Percentiles rank a stretch among this genome's conserved stretches.
These are phyloP conservation scores for Naja naja DNA, from an alignment of 2,113 vertebrate species.

Conservation along the genomic window DNA sequence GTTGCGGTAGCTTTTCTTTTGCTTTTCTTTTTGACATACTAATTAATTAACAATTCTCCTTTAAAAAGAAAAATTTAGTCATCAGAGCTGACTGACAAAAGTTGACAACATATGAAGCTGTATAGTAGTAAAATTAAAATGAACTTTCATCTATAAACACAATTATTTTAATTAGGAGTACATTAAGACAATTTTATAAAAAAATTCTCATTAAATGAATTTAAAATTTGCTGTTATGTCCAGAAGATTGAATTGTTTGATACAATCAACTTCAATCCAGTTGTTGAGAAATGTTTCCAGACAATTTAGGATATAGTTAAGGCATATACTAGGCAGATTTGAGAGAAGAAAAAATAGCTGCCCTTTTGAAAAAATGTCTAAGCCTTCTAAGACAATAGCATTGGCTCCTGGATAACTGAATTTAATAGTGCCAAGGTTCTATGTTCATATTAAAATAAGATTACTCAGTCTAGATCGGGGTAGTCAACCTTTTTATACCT, in stretches of 20 bases:
- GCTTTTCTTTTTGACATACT: background rate
- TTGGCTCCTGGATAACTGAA: background rate
- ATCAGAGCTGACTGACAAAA: background rate
- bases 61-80: background rate
- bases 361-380: background rate
- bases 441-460: conserved; percentile 2
- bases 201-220: background rate
- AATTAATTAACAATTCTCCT: background rate
- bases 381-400: background rate
- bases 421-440: background rate
- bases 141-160: background rate
- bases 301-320: background rate
- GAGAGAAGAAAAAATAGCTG: background rate
- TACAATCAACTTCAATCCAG: background rate
- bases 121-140: background rate
- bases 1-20: background rate
- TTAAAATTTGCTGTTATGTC: background rate
- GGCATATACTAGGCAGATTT: background rate
- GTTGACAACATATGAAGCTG: background rate
- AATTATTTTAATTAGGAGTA: background rate
- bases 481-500: too few species aligned
- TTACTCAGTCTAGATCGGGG: background rate
- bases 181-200: background rate
- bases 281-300: background rate
- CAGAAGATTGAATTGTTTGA: background rate